Evolutionary conservation across 2,113 vertebrate genomes (phyloP).

Genomic region (Rhombomys opimus): DNA sequence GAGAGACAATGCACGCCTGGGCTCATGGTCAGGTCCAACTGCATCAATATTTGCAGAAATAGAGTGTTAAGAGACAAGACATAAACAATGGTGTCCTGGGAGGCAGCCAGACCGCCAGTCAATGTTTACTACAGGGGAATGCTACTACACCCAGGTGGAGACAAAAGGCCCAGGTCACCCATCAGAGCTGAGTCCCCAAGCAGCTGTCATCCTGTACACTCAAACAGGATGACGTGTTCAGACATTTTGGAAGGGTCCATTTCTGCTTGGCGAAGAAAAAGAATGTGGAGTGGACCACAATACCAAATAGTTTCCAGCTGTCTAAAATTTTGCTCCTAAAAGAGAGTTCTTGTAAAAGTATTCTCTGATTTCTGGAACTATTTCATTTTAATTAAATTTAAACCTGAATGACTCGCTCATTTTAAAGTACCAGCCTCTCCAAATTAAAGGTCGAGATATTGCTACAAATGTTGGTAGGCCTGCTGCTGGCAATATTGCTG

Average conservation of each 20-base stretch:
- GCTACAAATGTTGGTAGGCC: background rate
- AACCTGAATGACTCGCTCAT: background rate
- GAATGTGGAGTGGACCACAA: background rate
- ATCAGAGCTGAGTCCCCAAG: background rate
- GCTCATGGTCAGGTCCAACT: background rate
- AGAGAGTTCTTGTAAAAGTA: slow-evolving; percentile 17
- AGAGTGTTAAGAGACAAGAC: background rate
- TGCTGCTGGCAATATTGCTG: background rate
- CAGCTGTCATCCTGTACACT: slow-evolving; percentile 13
- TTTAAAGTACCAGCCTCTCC: background rate
- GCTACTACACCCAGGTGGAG: background rate
- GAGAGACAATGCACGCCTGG: background rate
- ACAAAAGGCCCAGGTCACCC: background rate
- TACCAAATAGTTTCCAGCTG: slow-evolving; percentile 58
- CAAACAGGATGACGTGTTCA: background rate
- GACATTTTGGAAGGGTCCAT: slow-evolving; percentile 47
- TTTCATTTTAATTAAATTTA: slow-evolving; percentile 31
- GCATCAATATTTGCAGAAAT: slow-evolving; percentile 14
- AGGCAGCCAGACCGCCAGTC: background rate
- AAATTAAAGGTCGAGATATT: background rate
- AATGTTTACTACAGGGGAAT: background rate
- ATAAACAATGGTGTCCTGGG: slow-evolving; percentile 6
- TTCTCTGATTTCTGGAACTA: background rate
- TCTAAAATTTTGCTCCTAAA: slow-evolving; percentile 53
- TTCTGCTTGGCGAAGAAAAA: background rate